phyloP scores from a whole-genome alignment of 2,113 vertebrate species.

The Chaenocephalus aceratus region DNA sequence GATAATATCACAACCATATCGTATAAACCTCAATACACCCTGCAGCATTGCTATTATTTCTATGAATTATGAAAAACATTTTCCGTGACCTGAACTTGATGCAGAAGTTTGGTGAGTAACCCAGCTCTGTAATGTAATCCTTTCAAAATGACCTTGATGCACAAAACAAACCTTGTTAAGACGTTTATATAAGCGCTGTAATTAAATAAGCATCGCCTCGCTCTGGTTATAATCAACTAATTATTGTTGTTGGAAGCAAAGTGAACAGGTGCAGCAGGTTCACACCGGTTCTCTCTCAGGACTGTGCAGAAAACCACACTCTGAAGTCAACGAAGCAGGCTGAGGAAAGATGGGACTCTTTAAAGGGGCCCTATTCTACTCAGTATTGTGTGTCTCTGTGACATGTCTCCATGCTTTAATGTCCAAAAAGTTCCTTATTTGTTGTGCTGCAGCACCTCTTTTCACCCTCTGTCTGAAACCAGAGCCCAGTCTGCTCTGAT shows the following conservation, averaged over 20 bases:
- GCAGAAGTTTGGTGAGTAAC: neutral
- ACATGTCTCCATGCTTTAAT: too few species aligned
- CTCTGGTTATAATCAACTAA: slow-evolving; percentile 27
- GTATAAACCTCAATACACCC: too few species aligned
- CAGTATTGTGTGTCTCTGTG: too few species aligned
- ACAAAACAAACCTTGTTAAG: neutral
- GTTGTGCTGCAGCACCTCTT: too few species aligned
- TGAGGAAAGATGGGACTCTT: neutral
- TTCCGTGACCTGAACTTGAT: neutral
- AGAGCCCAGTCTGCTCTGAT: too few species aligned
- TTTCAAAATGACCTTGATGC: neutral
- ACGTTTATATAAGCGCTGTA: slow-evolving; percentile 5
- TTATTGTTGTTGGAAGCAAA: slow-evolving; percentile 31
- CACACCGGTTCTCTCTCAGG: slow-evolving; percentile 43
- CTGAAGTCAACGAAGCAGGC: slow-evolving; percentile 7
- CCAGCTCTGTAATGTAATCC: neutral
- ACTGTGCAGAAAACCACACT: neutral
- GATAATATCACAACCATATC: too few species aligned
- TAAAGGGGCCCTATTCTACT: too few species aligned
- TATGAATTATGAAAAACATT: too few species aligned
- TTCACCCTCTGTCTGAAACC: too few species aligned
- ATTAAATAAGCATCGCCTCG: slow-evolving; percentile 1
- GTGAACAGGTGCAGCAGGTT: slow-evolving; percentile 14
- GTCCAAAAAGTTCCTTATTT: too few species aligned
- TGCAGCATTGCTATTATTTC: too few species aligned